Evolutionary conservation across 2,797 vertebrate species (phyloP).

Genomic region (Dendrocincla fuliginosa): DNA sequence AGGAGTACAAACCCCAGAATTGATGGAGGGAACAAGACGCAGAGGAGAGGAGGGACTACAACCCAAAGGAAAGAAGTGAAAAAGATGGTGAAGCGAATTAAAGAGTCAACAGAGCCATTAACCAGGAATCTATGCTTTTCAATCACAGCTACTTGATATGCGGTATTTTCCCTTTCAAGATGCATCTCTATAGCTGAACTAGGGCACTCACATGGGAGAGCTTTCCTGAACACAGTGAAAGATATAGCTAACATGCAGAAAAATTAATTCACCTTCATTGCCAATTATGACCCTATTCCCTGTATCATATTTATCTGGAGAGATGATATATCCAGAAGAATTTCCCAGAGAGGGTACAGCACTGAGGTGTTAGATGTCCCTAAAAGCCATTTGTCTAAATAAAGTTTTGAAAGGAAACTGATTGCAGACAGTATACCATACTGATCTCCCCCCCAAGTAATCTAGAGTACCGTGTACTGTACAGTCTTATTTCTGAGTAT

Average conservation of each 20-base stretch:
- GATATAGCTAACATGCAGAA: neutral
- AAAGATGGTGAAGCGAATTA: neutral
- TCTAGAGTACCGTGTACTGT: neutral
- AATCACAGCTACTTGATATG: fast-evolving
- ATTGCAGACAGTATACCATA: neutral
- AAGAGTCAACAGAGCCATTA: neutral
- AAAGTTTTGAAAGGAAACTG: neutral
- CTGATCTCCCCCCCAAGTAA: neutral
- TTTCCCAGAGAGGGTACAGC: neutral
- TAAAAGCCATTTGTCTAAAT: neutral
- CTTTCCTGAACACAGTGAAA: neutral
- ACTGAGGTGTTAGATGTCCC: neutral
- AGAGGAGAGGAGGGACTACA: neutral
- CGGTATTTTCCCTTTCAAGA: neutral
- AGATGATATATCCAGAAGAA: neutral
- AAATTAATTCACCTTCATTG: neutral
- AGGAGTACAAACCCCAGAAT: neutral
- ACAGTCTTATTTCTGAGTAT: neutral
- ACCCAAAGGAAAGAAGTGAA: neutral
- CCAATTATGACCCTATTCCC: neutral
- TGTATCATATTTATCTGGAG: neutral
- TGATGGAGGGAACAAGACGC: fast-evolving
- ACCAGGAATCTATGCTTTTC: neutral
- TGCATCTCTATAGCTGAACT: neutral
- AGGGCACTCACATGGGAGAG: fast-evolving